phyloP scores from a whole-genome alignment of 2,113 vertebrate species.

The Reinhardtius hippoglossoides region DNA sequence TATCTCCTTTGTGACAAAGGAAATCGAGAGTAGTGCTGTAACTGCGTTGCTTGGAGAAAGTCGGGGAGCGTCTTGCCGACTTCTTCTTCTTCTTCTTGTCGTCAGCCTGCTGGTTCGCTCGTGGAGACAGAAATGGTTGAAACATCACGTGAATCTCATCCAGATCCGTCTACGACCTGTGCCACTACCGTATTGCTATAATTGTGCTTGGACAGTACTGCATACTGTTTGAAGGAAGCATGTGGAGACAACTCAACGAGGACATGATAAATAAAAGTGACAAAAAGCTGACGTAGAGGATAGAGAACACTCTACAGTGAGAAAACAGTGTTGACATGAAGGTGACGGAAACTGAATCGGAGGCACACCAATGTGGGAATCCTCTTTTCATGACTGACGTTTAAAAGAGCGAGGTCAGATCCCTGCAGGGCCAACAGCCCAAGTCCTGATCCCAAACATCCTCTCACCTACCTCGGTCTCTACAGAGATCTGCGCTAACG shows the following conservation, averaged over 20 bases:
- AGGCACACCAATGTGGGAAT: constrained; percentile 24
- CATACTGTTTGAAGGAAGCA: constrained; percentile 47
- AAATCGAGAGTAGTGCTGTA: background rate
- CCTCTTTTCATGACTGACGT: constrained; percentile 4
- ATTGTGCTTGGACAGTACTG: constrained; percentile 77
- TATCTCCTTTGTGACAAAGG: no score
- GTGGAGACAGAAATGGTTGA: constrained; percentile 6
- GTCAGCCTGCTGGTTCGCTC: constrained; percentile 46
- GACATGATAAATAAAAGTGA: background rate
- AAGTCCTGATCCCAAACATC: constrained; percentile 42
- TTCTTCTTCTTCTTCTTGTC: background rate
- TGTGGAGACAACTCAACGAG: constrained; percentile 15
- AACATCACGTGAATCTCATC: constrained; percentile 3
- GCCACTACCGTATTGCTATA: constrained; percentile 67
- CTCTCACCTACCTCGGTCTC: constrained; percentile 27
- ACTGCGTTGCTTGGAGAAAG: background rate
- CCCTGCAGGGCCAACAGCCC: constrained; percentile 67
- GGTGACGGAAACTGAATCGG: constrained; percentile 19
- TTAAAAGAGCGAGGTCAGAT: constrained; percentile 45
- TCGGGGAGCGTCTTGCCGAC: constrained; percentile 1
- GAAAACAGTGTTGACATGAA: background rate
- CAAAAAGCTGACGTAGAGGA: background rate
- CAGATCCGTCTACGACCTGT: constrained; percentile 25
- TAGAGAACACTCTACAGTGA: constrained; percentile 2
- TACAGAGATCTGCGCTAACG: constrained; percentile 40